Evolutionary conservation across 64 coral and sea anemone genomes (phyloP).

Genomic region (Catalaphyllia jardinei): DNA sequence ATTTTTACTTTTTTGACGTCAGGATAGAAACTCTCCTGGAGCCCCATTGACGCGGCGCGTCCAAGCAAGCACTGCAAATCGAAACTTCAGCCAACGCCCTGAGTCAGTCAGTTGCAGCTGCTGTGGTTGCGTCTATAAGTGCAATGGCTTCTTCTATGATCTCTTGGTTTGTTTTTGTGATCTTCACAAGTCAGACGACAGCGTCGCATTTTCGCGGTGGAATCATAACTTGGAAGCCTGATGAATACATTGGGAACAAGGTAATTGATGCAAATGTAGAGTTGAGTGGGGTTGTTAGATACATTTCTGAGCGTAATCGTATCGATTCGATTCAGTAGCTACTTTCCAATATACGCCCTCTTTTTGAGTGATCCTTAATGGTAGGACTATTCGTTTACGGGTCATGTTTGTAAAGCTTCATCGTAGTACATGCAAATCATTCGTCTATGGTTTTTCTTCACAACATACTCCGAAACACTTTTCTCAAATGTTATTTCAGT

Average conservation of each 20-base stretch:
- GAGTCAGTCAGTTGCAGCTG: constrained; percentile 5
- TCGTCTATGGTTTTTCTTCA: too few species aligned
- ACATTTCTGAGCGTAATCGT: neutral
- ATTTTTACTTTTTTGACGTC: too few species aligned
- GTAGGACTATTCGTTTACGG: too few species aligned
- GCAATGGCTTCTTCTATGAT: constrained; percentile 15
- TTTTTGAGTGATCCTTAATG: too few species aligned
- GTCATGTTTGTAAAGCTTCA: too few species aligned
- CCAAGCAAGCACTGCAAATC: neutral
- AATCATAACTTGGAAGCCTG: constrained; percentile 27
- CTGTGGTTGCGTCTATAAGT: neutral
- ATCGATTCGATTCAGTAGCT: too few species aligned
- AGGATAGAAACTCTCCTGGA: neutral
- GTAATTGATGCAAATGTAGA: neutral
- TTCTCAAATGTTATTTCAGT: too few species aligned
- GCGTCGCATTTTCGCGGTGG: constrained; percentile 33
- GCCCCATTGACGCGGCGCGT: neutral
- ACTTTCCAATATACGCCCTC: too few species aligned
- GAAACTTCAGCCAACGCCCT: constrained; percentile 10
- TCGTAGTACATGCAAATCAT: too few species aligned
- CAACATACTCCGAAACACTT: too few species aligned
- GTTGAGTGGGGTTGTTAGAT: neutral
- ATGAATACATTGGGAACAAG: neutral
- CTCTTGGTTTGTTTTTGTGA: neutral
- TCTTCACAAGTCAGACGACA: neutral